Conservation (phyloP, 2,113 vertebrate genomes). For the Forbesichthys papilliferus region DNA sequence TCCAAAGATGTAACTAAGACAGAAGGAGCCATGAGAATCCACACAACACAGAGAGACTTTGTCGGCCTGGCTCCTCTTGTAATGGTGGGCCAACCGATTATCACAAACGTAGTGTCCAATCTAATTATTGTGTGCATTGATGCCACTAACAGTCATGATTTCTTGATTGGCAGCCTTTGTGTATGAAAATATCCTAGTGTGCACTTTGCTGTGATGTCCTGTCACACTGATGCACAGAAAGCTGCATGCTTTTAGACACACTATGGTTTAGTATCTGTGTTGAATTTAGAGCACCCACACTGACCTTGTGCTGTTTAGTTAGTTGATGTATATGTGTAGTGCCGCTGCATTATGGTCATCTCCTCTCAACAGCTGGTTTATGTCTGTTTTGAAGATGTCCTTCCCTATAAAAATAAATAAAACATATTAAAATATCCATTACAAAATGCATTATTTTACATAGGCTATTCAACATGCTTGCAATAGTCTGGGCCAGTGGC, state of each 20-base stretch:
- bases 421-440: conserved; percentile 24
- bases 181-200: conserved; percentile 57
- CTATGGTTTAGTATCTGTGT: conserved; percentile 53
- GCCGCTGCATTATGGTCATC: conserved; percentile 56
- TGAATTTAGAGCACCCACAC: conserved; percentile 61
- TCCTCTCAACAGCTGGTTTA: conserved; percentile 43
- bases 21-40: conserved; percentile 87
- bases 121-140: conserved; percentile 15
- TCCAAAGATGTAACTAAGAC: conserved; percentile 63
- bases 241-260: conserved; percentile 34
- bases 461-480: conserved; percentile 31
- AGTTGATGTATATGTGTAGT: conserved; percentile 52
- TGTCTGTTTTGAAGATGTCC: conserved; percentile 48
- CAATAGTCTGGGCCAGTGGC: conserved; percentile 14
- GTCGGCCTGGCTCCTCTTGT: conserved; percentile 85
- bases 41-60: conserved; percentile 86
- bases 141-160: conserved; percentile 24
- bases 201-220: conserved; percentile 58
- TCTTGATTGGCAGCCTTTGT: conserved; percentile 41
- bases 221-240: conserved; percentile 49
- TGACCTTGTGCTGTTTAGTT: conserved; percentile 62
- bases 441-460: conserved; percentile 42
- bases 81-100: conserved; percentile 80
- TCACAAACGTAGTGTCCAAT: background rate
- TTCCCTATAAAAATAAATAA: conserved; percentile 38